phyloP scores from a whole-genome alignment of 2,113 vertebrate genomes.

The Hemichromis elongatus region DNA sequence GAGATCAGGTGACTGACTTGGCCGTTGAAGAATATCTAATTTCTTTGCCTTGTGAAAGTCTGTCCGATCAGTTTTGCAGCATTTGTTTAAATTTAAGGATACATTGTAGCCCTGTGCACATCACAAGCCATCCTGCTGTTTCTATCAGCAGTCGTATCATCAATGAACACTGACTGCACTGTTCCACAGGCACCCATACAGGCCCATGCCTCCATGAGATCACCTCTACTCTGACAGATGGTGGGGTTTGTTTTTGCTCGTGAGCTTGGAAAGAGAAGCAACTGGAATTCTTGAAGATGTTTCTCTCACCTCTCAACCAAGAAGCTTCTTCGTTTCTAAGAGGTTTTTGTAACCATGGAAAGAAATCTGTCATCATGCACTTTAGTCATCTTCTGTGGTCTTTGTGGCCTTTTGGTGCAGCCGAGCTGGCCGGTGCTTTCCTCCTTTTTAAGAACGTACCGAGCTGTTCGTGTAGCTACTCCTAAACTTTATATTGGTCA shows the following conservation, averaged over 20 bases:
- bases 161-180: rapidly evolving
- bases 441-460: neutral
- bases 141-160: neutral
- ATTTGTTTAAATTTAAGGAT: neutral
- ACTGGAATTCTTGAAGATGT: neutral
- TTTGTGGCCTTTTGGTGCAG: neutral
- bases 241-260: neutral
- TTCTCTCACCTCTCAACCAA: neutral
- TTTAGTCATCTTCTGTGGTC: neutral
- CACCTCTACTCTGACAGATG: neutral
- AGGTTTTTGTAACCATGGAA: rapidly evolving
- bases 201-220: neutral
- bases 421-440: neutral
- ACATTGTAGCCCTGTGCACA: neutral
- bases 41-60: neutral
- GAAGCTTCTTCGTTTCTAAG: neutral
- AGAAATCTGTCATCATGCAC: neutral
- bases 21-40: neutral
- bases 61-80: neutral
- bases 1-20: neutral
- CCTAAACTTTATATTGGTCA: neutral
- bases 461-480: neutral
- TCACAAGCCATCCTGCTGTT: neutral
- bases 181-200: neutral
- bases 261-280: neutral